Conservation (phyloP, 2,113 vertebrate genomes). For the Rhinoderma darwinii region DNA sequence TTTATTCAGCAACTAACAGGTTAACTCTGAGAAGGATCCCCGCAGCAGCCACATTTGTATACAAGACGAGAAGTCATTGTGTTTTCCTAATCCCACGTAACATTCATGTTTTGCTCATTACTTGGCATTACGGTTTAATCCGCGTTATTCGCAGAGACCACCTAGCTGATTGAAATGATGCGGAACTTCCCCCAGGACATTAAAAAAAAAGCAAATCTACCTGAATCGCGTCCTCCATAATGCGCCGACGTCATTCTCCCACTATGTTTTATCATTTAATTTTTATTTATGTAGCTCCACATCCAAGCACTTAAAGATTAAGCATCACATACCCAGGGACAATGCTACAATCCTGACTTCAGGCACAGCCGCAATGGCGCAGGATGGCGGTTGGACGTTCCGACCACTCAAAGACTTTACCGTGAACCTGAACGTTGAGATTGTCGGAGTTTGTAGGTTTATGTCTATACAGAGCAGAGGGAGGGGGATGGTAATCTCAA, state of each 20-base stretch:
- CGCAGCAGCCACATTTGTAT: not conserved
- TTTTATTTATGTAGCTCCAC: not conserved
- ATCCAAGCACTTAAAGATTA: not conserved
- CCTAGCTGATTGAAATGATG: constrained; percentile 7
- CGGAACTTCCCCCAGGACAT: not conserved
- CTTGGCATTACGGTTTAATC: constrained; percentile 18
- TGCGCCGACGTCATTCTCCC: not conserved
- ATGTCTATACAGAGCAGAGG: not conserved
- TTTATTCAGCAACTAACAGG: not conserved
- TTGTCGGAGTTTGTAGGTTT: not conserved
- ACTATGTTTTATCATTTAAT: not conserved
- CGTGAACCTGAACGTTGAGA: not conserved
- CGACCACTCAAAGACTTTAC: not conserved
- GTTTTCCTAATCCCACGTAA: constrained; percentile 1
- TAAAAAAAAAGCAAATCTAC: not conserved
- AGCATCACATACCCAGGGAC: not conserved
- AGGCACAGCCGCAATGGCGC: no score
- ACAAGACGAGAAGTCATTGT: constrained; percentile 1
- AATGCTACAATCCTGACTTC: not conserved
- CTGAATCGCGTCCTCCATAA: not conserved
- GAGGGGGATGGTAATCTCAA: not conserved
- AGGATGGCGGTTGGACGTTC: no score
- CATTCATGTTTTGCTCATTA: constrained; percentile 1
- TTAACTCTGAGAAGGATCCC: not conserved
- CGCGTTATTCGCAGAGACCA: constrained; percentile 27